Evolutionary conservation across 2,888 invertebrate genomes (phyloP).

Genomic region (Drosophila kuntzei): DNA sequence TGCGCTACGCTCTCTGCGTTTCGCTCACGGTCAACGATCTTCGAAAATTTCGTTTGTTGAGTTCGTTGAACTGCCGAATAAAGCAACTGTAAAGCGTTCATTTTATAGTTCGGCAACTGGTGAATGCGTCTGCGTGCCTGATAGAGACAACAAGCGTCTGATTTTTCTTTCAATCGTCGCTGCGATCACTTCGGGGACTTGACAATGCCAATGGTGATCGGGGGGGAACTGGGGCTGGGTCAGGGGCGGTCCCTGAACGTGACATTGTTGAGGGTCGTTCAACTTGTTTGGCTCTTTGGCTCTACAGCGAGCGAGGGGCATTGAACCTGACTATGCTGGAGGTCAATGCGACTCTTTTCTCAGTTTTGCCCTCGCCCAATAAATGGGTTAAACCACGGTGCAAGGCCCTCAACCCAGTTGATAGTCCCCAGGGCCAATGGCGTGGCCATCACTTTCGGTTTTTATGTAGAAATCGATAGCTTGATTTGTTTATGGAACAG

Average conservation of each 20-base stretch:
- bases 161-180: slow-evolving; percentile 81
- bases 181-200: slow-evolving; percentile 15
- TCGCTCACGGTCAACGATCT: slow-evolving; percentile 66
- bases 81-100: slow-evolving; percentile 42
- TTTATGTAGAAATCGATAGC: slow-evolving; percentile 84
- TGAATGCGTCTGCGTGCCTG: slow-evolving; percentile 70
- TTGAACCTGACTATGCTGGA: slow-evolving; percentile 61
- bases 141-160: slow-evolving; percentile 73
- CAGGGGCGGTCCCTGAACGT: slow-evolving; percentile 78
- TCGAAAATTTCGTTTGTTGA: slow-evolving; percentile 41
- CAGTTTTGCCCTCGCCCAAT: slow-evolving; percentile 35
- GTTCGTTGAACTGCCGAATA: slow-evolving; percentile 70
- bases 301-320: slow-evolving; percentile 36
- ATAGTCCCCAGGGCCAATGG: slow-evolving; percentile 13
- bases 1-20: slow-evolving; percentile 4
- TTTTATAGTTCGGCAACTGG: slow-evolving; percentile 21
- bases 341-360: slow-evolving; percentile 47
- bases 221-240: slow-evolving; percentile 54
- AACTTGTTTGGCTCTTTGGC: slow-evolving; percentile 46
- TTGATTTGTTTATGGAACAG: slow-evolving; percentile 77
- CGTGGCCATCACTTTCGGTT: slow-evolving; percentile 76
- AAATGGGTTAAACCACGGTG: slow-evolving; percentile 58
- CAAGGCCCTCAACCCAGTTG: slow-evolving; percentile 14
- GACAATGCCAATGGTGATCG: background rate
- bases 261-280: slow-evolving; percentile 68